Base-by-base conservation (phyloP, 2,888 invertebrate genomes). In the Folsomia candida region DNA sequence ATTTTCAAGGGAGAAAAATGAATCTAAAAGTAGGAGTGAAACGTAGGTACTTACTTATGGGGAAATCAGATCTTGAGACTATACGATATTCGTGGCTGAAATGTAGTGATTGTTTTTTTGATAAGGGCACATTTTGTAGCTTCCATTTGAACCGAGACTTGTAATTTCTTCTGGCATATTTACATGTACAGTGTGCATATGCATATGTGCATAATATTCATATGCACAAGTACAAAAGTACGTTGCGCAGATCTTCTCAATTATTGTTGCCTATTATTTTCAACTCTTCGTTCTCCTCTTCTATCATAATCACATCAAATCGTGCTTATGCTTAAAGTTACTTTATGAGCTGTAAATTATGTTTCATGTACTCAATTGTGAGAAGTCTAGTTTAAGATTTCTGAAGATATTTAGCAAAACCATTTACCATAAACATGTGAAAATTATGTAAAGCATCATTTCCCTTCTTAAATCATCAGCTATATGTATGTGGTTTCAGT, bases 311-410 rank as follows among this genome's bases (percentile, higher is more conserved):
- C 61, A 4, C 26, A 61, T 61, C 69, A 69, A 69, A 64, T 65
- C 69, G 69, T 69, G 64, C 59, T 65, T 62, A 37, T 22, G n/a
- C n/a, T n/a, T n/a, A n/a, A n/a, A n/a, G n/a, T n/a, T n/a, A 47
- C 59, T 69, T 69, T 64, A 69, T 65, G 69, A 29, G 25, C 69
- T 69, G 64, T 69, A 64, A 69, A 69, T 69, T 69, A 69, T 20
- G n/a, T 69, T 64, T 69, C 69, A 69, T 69, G 69, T 29, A 64
- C 25, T 69, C 59, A 62, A 57, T 57, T 62, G 68, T 69, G 64
- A 64, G 64, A 69, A 64, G 59, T 58, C 28, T 14, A 4, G 11
- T 60, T 60, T 25, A 26, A 24, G 11, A 24, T 60, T 60, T 24
- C 25, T 22, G 37, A 4, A 37, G 37, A 37, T 37, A 37, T 54